Evolutionary conservation across 1,140 invertebrate species (phyloP).

Genomic region (Popillia japonica): DNA sequence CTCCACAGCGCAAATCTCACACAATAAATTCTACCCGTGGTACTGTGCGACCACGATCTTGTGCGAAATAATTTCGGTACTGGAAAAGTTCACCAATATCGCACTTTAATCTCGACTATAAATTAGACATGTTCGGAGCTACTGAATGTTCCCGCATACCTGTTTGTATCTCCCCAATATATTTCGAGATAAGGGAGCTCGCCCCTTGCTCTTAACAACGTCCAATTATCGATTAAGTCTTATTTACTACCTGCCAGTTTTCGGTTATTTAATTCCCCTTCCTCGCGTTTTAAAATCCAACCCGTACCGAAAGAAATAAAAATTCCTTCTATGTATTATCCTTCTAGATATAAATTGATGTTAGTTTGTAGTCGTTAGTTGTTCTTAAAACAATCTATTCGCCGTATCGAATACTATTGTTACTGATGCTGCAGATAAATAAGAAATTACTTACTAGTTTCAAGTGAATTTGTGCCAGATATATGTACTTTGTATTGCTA

Average conservation of each 20-base stretch:
- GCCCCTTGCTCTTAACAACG: conserved; percentile 37
- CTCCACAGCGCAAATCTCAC: conserved; percentile 16
- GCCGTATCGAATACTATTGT: no score
- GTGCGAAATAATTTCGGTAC: conserved; percentile 31
- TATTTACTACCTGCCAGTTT: conserved; percentile 37
- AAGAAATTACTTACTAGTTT: no score
- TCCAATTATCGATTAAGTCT: conserved; percentile 39
- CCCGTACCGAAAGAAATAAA: not conserved
- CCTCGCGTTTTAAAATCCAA: conserved; percentile 2
- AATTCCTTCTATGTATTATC: not conserved
- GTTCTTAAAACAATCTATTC: no score
- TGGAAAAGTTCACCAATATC: conserved; percentile 35
- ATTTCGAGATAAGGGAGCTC: conserved; percentile 34
- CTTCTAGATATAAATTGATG: not conserved
- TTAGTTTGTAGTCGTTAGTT: no score
- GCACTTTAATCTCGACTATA: conserved; percentile 39
- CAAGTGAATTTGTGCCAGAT: no score
- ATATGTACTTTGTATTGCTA: no score
- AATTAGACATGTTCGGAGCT: conserved; percentile 38
- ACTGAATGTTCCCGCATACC: conserved; percentile 39
- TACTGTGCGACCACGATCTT: conserved; percentile 12
- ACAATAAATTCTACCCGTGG: conserved; percentile 17
- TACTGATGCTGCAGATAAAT: no score
- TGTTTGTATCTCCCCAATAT: conserved; percentile 39
- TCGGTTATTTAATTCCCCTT: conserved; percentile 18